A percentile compares a stretch with the other conserved stretches of the same genome.
Evolutionary conservation across 2,888 invertebrate species (phyloP).

Genomic region (Diaperis boleti): DNA sequence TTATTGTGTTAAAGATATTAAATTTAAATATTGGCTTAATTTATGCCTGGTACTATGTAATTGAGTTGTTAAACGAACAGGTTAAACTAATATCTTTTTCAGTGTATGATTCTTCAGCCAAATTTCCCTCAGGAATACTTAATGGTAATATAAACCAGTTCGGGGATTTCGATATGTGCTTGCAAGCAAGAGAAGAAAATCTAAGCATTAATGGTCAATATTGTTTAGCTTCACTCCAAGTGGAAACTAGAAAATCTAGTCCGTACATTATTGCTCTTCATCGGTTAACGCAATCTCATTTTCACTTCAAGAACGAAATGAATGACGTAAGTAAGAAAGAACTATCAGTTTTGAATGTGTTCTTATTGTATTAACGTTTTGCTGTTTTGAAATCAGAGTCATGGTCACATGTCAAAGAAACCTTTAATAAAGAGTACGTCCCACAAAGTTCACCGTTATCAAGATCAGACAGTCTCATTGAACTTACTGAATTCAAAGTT

Average conservation of each 20-base stretch:
- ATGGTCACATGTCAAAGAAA: no score
- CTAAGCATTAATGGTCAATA: slow-evolving; percentile 71
- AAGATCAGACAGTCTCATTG: no score
- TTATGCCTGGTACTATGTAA: no score
- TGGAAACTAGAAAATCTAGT: slow-evolving; percentile 66
- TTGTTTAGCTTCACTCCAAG: slow-evolving; percentile 74
- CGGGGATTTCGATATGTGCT: slow-evolving; percentile 65
- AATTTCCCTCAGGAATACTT: slow-evolving; percentile 64
- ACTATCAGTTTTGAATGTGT: neutral
- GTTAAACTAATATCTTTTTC: slow-evolving; percentile 49
- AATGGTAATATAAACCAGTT: slow-evolving; percentile 65
- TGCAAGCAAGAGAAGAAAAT: slow-evolving; percentile 57
- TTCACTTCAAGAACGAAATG: slow-evolving; percentile 74
- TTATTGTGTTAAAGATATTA: no score
- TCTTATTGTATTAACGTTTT: no score
- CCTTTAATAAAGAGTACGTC: no score
- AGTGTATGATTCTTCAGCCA: slow-evolving; percentile 66
- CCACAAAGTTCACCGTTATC: no score
- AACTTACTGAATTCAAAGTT: no score
- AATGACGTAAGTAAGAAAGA: slow-evolving; percentile 78
- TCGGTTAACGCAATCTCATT: slow-evolving; percentile 72
- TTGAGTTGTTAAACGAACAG: no score
- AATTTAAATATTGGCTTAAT: no score
- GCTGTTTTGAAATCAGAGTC: no score
- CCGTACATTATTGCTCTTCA: slow-evolving; percentile 68